phyloP scores from a whole-genome alignment of 2,888 invertebrate genomes.

The Caenorhabditis afra region DNA sequence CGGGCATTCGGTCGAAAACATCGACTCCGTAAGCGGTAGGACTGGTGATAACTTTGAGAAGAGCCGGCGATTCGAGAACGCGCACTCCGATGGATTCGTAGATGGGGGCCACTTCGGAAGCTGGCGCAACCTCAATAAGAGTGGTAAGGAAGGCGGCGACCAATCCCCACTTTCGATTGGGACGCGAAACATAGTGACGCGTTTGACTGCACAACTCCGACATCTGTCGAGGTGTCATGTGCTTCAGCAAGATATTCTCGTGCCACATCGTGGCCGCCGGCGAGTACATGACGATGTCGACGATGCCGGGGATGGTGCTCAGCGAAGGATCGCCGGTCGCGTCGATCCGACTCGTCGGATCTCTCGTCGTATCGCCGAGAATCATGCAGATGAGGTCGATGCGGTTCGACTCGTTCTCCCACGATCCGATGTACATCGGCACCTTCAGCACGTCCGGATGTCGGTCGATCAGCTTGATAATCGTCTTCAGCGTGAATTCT shows the following conservation, averaged over 20 bases:
- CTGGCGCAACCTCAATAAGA: slow-evolving; percentile 12
- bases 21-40: slow-evolving; percentile 24
- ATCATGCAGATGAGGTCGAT: slow-evolving; percentile 32
- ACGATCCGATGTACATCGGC: slow-evolving; percentile 21
- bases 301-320: not conserved
- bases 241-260: slow-evolving; percentile 25
- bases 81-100: slow-evolving; percentile 23
- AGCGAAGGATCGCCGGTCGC: slow-evolving; percentile 24
- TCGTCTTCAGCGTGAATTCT: slow-evolving; percentile 19
- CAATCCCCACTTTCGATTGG: too few relatives aligned
- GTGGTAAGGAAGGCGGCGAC: slow-evolving; percentile 3
- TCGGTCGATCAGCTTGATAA: slow-evolving; percentile 31
- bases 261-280: too few relatives aligned
- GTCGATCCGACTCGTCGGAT: slow-evolving; percentile 18
- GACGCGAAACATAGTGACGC: too few relatives aligned
- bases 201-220: too few relatives aligned
- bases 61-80: slow-evolving; percentile 14
- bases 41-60: slow-evolving; percentile 25
- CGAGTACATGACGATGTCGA: slow-evolving; percentile 33
- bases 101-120: slow-evolving; percentile 1
- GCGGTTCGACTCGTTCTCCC: slow-evolving; percentile 41
- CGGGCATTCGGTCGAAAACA: slow-evolving; percentile 18
- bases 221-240: too few relatives aligned
- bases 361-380: slow-evolving; percentile 11
- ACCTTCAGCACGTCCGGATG: too few relatives aligned